Evolutionary conservation across 2,797 vertebrate species (phyloP).

Genomic region (Nannoperca obscura): DNA sequence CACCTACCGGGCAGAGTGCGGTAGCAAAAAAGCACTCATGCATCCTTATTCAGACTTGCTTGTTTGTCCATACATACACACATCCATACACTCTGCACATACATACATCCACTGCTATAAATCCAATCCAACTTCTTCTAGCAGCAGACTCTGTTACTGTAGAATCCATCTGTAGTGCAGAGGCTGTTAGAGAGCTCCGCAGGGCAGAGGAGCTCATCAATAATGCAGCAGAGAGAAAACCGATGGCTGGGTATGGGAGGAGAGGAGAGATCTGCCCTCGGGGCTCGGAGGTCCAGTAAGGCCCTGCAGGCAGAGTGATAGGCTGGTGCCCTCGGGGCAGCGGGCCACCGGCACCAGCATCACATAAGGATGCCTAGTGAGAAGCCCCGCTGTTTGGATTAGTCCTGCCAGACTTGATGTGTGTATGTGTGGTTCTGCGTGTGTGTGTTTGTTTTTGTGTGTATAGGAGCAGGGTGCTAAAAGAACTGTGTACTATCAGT

Average conservation of each 20-base stretch:
- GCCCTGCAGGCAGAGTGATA: constrained; percentile 68
- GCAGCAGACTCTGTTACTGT: constrained; percentile 23
- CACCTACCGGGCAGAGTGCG: constrained; percentile 19
- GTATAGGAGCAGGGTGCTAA: constrained; percentile 16
- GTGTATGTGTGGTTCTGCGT: constrained; percentile 4
- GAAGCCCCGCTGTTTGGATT: constrained; percentile 71
- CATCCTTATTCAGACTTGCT: constrained; percentile 1
- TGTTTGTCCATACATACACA: constrained; percentile 26
- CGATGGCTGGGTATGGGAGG: constrained; percentile 46
- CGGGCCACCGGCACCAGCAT: constrained; percentile 62
- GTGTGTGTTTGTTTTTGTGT: constrained; percentile 59
- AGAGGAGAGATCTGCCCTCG: constrained; percentile 64
- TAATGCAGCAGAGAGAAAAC: constrained; percentile 70
- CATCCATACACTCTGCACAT: neutral
- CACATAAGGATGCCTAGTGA: constrained; percentile 54
- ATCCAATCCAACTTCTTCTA: constrained; percentile 19
- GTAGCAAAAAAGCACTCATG: constrained; percentile 43
- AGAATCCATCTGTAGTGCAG: constrained; percentile 36
- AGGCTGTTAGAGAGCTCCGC: constrained; percentile 47
- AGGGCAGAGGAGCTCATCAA: constrained; percentile 68
- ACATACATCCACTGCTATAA: constrained; percentile 7
- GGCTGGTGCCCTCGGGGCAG: constrained; percentile 66
- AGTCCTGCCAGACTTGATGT: constrained; percentile 51
- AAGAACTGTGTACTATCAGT: constrained; percentile 53
- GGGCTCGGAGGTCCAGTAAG: constrained; percentile 61